A percentile compares a stretch with the other conserved stretches of the same genome.
Conservation (phyloP, 92 coral and sea anemone genomes). For the Epizoanthus illoricatus region DNA sequence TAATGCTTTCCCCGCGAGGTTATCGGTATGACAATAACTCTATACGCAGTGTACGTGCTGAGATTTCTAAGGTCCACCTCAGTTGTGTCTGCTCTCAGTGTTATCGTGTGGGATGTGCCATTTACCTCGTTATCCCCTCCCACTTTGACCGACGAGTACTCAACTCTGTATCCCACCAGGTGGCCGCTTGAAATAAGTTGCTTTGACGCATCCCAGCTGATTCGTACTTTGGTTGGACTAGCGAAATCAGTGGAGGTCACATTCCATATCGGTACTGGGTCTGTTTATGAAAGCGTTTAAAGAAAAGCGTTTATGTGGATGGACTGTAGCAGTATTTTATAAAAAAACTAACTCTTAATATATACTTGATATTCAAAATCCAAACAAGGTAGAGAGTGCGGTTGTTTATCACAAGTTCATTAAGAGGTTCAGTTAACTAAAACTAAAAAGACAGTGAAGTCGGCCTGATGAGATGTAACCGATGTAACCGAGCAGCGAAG, state of each 20-base stretch:
- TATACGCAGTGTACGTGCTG: conserved; percentile 46
- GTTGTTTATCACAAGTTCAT: too few relatives aligned
- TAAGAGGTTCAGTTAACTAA: too few relatives aligned
- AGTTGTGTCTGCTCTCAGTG: conserved; percentile 51
- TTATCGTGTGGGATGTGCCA: conserved; percentile 12
- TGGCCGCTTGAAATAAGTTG: conserved; percentile 8
- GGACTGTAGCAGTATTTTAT: too few relatives aligned
- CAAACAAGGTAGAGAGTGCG: too few relatives aligned
- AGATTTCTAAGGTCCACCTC: conserved; percentile 42
- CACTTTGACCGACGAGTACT: conserved; percentile 41
- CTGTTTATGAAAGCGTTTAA: background rate
- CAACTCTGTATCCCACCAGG: conserved; percentile 52
- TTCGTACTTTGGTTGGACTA: background rate
- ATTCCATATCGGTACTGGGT: background rate
- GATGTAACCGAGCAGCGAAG: too few relatives aligned
- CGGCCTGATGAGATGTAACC: too few relatives aligned
- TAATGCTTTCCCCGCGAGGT: conserved; percentile 18
- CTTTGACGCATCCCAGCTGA: conserved; percentile 13
- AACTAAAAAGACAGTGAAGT: too few relatives aligned
- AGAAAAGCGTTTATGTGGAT: too few relatives aligned
- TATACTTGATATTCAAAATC: too few relatives aligned
- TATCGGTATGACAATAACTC: conserved; percentile 51
- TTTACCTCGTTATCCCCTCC: conserved; percentile 43
- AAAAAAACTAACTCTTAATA: too few relatives aligned
- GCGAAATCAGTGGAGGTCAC: background rate